A percentile compares a stretch with the other conserved stretches of the same genome.
These are phyloP conservation scores for Iselma pallidipennis DNA, from an alignment of 2,888 invertebrate species.

Conservation along the genomic window DNA sequence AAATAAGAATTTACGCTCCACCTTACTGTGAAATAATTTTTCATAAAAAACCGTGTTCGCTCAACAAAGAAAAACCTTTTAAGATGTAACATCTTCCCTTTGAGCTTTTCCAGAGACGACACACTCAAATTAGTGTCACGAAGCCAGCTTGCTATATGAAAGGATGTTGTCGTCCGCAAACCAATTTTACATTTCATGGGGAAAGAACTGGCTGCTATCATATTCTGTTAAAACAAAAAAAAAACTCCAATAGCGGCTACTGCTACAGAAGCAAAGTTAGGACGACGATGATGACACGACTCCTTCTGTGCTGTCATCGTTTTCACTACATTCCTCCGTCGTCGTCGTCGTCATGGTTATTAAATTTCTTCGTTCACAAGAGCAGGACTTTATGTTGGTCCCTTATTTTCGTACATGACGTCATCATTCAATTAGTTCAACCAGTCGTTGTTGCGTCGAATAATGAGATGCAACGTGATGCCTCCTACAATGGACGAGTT, in stretches of 20 bases:
- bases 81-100: slow-evolving; percentile 26
- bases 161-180: slow-evolving; percentile 35
- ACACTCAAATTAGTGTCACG: slow-evolving; percentile 43
- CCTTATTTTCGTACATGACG: not conserved
- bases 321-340: not conserved
- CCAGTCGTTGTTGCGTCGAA: slow-evolving; percentile 35
- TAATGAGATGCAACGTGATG: slow-evolving; percentile 50
- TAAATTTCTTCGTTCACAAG: not conserved
- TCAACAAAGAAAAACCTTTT: slow-evolving; percentile 28
- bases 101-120: slow-evolving; percentile 29
- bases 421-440: slow-evolving; percentile 1
- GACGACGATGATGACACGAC: not conserved
- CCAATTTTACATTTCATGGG: slow-evolving; percentile 42
- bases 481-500: slow-evolving; percentile 43
- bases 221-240: slow-evolving; percentile 22
- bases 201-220: slow-evolving; percentile 23
- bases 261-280: not conserved
- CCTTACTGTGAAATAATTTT: slow-evolving; percentile 14
- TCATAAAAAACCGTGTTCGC: slow-evolving; percentile 20
- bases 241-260: not conserved
- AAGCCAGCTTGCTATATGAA: slow-evolving; percentile 37
- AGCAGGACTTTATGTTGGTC: not conserved
- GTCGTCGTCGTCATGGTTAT: not conserved
- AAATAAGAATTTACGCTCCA: not conserved
- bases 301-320: too few relatives aligned